phyloP scores from a whole-genome alignment of 2,888 invertebrate genomes.

The Thymelicus sylvestris region DNA sequence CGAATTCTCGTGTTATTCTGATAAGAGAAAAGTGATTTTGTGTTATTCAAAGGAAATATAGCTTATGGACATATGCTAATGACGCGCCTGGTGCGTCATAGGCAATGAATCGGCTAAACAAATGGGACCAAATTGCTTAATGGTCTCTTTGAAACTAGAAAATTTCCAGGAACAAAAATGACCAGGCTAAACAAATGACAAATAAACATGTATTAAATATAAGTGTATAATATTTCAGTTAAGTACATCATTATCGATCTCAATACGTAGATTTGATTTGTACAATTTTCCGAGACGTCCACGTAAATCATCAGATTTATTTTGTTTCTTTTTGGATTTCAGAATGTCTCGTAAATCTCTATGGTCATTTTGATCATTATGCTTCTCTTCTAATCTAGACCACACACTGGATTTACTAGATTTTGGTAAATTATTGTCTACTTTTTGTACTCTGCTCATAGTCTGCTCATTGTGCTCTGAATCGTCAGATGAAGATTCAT shows the following conservation, averaged over 20 bases:
- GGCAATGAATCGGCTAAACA: no score
- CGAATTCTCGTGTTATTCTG: no score
- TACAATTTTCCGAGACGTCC: conserved; percentile 68
- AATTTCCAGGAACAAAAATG: no score
- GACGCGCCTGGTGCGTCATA: no score
- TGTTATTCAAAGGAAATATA: no score
- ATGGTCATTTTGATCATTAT: conserved; percentile 49
- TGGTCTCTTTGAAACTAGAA: no score
- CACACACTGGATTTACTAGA: conserved; percentile 81
- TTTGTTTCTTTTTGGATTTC: conserved; percentile 62
- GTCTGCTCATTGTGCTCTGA: conserved; percentile 63
- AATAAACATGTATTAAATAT: background rate
- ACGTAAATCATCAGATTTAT: conserved; percentile 67
- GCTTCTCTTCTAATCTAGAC: conserved; percentile 79
- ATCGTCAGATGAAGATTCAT: conserved; percentile 60
- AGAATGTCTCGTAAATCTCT: conserved; percentile 71
- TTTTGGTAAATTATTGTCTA: conserved; percentile 57
- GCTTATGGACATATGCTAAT: no score
- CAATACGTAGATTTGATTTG: conserved; percentile 75
- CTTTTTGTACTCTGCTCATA: conserved; percentile 82
- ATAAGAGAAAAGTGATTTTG: no score
- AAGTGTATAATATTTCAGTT: conserved; percentile 11
- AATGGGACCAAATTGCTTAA: no score
- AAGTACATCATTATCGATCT: conserved; percentile 69
- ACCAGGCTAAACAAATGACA: no score